Base-by-base conservation (phyloP, 2,888 invertebrate genomes). In the Serrognathus titanus region DNA sequence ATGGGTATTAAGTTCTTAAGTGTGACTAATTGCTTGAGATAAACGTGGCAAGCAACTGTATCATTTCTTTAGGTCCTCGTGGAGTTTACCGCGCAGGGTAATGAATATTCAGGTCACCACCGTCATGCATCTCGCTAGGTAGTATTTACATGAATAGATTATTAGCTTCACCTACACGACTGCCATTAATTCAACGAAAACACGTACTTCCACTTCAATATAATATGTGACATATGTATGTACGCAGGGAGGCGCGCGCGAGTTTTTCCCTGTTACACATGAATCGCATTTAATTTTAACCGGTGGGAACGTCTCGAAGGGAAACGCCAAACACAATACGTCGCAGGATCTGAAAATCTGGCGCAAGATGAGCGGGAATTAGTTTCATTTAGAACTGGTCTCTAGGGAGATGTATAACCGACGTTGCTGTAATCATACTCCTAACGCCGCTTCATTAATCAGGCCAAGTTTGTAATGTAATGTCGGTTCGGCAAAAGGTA, bases 381-480 rank as follows among this genome's bases (percentile, higher is more conserved):
- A 31, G 24, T 31, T 31, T 31, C 24, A 31, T 31, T 31, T 31
- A 31, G 24, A 31, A 31, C 24, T 31, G 24, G 24, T 31, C 24
- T 31, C 24, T 31, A 7, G 24, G 6, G 24, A 31, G 24, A 31
- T 31, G 24, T 31, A 31, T 7, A 31, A 7, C 7, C 24, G n/a
- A 12, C n/a, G 41, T 16, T 7, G 39, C 24, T 53, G 39, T 39
- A 53, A 47, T 53, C 53, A 53, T 53, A 39, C 24, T 41, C 47
- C 47, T 9, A 31, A 53, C 47, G 48, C 46, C 39, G 47, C 40
- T 39, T 47, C 39, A 53, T 47, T 53, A 53, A 53, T 53, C 53
- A 53, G 13, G 10, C 12, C 40, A 48, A 47, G 40, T 52, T 52
- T 40, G 53, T 47, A 40, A 38, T 39, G 47, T 48, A 31, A 31